Base-by-base conservation (phyloP, 1,140 invertebrate genomes). In the Tribolium madens region DNA sequence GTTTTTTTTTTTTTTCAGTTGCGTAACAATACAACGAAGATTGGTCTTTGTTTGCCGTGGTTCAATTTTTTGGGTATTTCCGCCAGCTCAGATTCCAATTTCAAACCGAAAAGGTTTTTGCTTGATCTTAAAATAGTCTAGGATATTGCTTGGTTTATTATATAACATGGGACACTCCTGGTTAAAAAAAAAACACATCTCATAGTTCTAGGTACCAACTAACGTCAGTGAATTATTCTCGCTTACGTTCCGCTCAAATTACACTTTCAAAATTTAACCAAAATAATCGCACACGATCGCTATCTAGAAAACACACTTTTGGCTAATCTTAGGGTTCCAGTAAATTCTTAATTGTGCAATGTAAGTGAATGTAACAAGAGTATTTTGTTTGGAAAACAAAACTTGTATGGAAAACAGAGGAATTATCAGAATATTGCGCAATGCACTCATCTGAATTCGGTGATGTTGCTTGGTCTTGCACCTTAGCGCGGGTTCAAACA, bases 361-460 rank as follows among this genome's bases (percentile, higher is more conserved):
- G 7, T 18, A n/a, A 33, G 31, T 26, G 57, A 33, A 18, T 64
- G 26, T 64, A 64, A 64, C 14, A 42, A 64, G 2, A 33, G 31
- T 33, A 12, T 64, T 10, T 36, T 31, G 21, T 64, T 18, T 64
- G 57, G 17, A 12, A 52, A 52, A 72, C 26, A 52, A 72, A 72
- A 52, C 47, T 13, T 72, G 46, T 6, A 50, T 52, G 47, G 36
- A 72, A 72, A 52, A 36, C 21, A 15, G 48, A 73, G 36, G 36
- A 73, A 14, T 73, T 36, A 57, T 57, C 33, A 57, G 50, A 72
- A 17, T 14, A 13, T 73, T 73, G 53, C 71, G 71, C 71, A 73
- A 73, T 73, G 48, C 31, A 9, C 47, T 73, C 71, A 73, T 73
- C 71, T 53, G 52, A 73, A 53, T 73, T 57, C 33, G 71, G 12